Evolutionary conservation across 2,888 invertebrate genomes (phyloP).

Genomic region (Amphipoea lucens): DNA sequence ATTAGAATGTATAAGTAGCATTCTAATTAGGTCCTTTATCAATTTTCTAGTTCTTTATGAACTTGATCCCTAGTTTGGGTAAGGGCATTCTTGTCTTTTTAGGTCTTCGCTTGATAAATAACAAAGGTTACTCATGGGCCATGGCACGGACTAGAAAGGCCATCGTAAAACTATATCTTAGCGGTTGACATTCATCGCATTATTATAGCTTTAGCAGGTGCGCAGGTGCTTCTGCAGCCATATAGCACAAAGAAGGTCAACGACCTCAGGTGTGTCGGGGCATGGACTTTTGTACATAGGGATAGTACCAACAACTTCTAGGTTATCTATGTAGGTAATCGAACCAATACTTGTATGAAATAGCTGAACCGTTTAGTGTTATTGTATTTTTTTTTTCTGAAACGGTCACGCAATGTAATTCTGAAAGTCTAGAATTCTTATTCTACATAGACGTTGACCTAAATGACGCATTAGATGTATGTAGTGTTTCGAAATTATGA

Average conservation of each 20-base stretch:
- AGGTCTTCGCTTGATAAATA: neutral
- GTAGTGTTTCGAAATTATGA: neutral
- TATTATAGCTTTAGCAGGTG: conserved; percentile 18
- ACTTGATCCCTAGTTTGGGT: neutral
- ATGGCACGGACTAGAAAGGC: conserved; percentile 16
- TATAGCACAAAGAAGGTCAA: conserved; percentile 43
- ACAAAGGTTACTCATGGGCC: neutral
- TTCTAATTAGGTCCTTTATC: neutral
- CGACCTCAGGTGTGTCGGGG: conserved; percentile 12
- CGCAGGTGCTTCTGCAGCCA: conserved; percentile 29
- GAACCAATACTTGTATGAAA: conserved; percentile 27
- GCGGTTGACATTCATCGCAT: conserved; percentile 27
- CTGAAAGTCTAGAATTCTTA: conserved; percentile 23
- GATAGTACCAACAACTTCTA: neutral
- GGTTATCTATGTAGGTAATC: conserved; percentile 22
- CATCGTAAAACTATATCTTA: conserved; percentile 29
- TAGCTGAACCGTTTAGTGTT: neutral
- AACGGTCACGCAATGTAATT: conserved; percentile 35
- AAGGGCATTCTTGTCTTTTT: neutral
- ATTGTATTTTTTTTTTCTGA: neutral
- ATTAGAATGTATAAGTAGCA: neutral
- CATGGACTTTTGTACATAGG: neutral
- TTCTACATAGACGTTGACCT: conserved; percentile 26
- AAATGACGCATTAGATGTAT: conserved; percentile 1
- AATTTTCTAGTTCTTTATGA: neutral